phyloP scores from a whole-genome alignment of 2,113 vertebrate genomes.

The Chitala chitala region DNA sequence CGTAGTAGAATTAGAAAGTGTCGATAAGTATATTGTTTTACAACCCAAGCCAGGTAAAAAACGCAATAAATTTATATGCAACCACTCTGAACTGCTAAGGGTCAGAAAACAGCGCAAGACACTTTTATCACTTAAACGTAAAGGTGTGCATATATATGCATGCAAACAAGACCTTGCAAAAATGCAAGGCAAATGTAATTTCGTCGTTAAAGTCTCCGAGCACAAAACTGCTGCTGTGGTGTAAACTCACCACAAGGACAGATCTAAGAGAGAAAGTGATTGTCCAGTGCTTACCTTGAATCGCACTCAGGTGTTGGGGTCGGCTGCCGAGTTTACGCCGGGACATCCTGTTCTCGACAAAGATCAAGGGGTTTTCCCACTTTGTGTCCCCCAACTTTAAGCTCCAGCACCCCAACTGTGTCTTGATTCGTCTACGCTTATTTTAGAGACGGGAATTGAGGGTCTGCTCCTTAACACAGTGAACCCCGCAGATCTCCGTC shows the following conservation, averaged over 20 bases:
- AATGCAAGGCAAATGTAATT: too few species aligned
- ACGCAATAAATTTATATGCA: neutral
- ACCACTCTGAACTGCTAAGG: too few species aligned
- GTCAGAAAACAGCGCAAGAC: neutral
- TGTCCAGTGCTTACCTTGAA: slow-evolving; percentile 57
- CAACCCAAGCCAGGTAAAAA: neutral
- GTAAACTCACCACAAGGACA: neutral
- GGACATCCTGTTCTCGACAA: slow-evolving; percentile 53
- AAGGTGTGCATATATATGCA: slow-evolving; percentile 12
- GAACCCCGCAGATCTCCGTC: slow-evolving; percentile 37
- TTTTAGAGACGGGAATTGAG: neutral
- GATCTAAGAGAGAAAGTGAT: neutral
- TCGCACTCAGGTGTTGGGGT: slow-evolving; percentile 69
- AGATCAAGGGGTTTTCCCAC: neutral
- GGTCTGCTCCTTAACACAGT: neutral
- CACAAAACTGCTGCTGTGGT: neutral
- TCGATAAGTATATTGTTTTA: slow-evolving; percentile 3
- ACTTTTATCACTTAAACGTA: neutral
- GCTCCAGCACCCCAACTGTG: neutral
- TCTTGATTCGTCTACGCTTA: neutral
- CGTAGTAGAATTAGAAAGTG: slow-evolving; percentile 14
- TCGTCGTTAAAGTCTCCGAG: too few species aligned
- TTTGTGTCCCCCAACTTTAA: neutral
- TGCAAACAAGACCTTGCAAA: neutral
- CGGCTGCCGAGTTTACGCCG: slow-evolving; percentile 72